phyloP scores from a whole-genome alignment of 2,113 vertebrate genomes.

The Morone saxatilis region DNA sequence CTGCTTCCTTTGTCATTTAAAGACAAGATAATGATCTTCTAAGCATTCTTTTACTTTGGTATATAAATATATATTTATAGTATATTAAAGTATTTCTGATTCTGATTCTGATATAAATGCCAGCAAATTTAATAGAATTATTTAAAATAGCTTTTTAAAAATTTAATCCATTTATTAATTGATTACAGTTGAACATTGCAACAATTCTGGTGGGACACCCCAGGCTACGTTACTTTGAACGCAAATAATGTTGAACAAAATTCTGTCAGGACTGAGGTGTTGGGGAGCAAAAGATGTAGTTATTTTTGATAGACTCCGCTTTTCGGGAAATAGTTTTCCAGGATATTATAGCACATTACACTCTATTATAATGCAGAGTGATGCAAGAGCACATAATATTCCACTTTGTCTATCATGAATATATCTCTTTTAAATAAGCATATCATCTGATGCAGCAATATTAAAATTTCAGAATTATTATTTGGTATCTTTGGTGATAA shows the following conservation, averaged over 20 bases:
- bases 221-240: not conserved
- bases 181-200: not conserved
- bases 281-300: not conserved
- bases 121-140: not conserved
- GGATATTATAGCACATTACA: slow-evolving; percentile 11
- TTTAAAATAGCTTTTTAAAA: not conserved
- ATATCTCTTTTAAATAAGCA: slow-evolving; percentile 17
- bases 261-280: not conserved
- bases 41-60: no score
- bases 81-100: no score
- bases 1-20: not conserved
- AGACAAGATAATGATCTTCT: not conserved
- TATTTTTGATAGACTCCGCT: not conserved
- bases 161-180: not conserved
- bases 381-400: slow-evolving; percentile 27
- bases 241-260: not conserved
- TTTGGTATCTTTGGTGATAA: slow-evolving; percentile 61
- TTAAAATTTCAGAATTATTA: slow-evolving; percentile 23
- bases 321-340: slow-evolving; percentile 5
- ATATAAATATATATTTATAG: no score
- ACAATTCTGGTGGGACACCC: not conserved
- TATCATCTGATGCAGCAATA: slow-evolving; percentile 6
- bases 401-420: slow-evolving; percentile 5
- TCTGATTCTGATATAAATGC: not conserved
- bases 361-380: slow-evolving; percentile 29